Base-by-base conservation (phyloP, 2,797 vertebrate species). In the Acanthornis magna region DNA sequence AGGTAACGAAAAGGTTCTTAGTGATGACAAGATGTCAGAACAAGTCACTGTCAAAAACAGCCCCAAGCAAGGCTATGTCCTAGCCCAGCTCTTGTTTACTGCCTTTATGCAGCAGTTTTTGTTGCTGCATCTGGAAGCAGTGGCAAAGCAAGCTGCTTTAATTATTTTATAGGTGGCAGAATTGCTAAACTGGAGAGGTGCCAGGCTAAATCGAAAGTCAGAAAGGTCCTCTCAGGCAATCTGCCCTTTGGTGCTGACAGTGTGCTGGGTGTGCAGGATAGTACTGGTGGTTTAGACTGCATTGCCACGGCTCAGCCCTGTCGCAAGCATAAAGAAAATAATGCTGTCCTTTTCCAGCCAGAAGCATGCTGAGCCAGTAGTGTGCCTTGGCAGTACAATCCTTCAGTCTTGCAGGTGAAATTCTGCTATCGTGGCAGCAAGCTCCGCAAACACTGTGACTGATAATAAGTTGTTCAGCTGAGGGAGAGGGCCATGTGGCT, bases 21-120 rank as follows among this genome's bases (percentile, higher is more conserved):
- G 65, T 20, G 61, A 80, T 63, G 75, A 73, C 45, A 83, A 76
- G 62, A 71, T 50, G 82, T 88, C 95, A 83, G 73, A 95, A 71
- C 57, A 40, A 29, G 75, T 96, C 87, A 88, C 57, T 74, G 75
- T 96, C 93, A 92, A 85, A 94, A 85, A 1, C 45, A 92, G 85
- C 94, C 81, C 45, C 32, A 40, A 57, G 93, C 75, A 80, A 92
- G 75, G 29, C 65, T 68, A 2, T 77, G 61, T 91, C 61, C 82
- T 67, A 71, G 53, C 38, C 70, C 45, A 82, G 21, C 53, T 71
- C 65, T 68, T 71, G 29, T 71, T 85, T 74, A 48, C 54, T 82
- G 48, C 47, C 67, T 79, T 60, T 63, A 13, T 67, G 74, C 67
- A 50, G 71, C 75, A 66, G 40, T 6, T 55, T 66, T 86, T 62